Conservation (phyloP, 2,113 vertebrate genomes). For the Trogon melanurus region DNA sequence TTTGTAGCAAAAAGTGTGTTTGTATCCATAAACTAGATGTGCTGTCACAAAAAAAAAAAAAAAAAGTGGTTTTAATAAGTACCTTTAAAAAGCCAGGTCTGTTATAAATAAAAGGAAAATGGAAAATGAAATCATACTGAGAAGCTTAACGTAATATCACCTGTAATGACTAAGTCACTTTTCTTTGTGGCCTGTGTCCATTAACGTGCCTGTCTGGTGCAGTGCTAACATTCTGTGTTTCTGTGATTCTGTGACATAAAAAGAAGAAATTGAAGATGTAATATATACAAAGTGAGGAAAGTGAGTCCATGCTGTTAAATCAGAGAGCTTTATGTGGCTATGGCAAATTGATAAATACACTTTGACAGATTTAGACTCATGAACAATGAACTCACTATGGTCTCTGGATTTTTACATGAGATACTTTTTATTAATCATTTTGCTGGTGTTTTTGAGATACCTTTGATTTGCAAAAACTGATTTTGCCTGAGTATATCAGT, state of each 20-base stretch:
- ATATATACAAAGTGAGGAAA: neutral
- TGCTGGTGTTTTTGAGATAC: neutral
- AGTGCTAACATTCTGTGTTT: too few species aligned
- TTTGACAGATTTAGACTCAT: neutral
- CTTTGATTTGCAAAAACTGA: neutral
- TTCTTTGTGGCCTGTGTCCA: neutral
- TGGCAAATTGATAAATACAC: neutral
- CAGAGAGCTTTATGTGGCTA: neutral
- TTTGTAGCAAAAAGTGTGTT: neutral
- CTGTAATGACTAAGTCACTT: neutral
- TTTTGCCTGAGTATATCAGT: neutral
- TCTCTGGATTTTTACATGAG: neutral
- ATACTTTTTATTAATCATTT: neutral
- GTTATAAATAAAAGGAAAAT: neutral
- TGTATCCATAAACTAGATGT: neutral
- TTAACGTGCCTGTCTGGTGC: neutral
- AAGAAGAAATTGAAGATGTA: neutral
- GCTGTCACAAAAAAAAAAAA: neutral
- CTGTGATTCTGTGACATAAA: neutral
- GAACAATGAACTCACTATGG: neutral
- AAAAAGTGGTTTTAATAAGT: neutral
- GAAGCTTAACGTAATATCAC: neutral
- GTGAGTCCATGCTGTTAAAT: neutral
- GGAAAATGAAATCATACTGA: neutral
- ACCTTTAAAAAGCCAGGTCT: neutral